phyloP scores from a whole-genome alignment of 92 coral and sea anemone genomes.

The Actinernus sp. region DNA sequence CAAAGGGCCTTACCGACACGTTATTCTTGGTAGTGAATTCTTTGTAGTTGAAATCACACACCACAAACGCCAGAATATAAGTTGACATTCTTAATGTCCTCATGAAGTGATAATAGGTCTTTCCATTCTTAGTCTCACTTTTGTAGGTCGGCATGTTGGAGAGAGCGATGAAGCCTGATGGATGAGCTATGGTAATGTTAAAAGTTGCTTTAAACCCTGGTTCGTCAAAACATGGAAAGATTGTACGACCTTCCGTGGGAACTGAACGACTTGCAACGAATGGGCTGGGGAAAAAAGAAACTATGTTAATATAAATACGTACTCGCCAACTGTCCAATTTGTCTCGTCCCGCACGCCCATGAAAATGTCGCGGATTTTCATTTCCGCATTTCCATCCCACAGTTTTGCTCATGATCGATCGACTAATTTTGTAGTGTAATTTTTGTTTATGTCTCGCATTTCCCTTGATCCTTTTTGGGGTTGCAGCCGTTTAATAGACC shows the following conservation, averaged over 20 bases:
- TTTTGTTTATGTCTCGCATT: too few relatives aligned
- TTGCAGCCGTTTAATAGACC: too few relatives aligned
- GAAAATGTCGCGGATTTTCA: too few relatives aligned
- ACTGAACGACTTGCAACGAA: constrained; percentile 89
- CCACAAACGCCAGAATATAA: constrained; percentile 89
- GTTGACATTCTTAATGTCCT: constrained; percentile 88
- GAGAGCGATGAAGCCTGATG: constrained; percentile 57
- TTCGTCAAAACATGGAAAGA: constrained; percentile 95
- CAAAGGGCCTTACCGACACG: constrained; percentile 50
- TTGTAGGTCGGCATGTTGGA: constrained; percentile 83
- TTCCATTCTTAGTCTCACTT: constrained; percentile 19
- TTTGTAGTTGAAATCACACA: constrained; percentile 74
- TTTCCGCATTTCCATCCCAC: too few relatives aligned
- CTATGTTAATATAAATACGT: too few relatives aligned
- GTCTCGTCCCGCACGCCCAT: too few relatives aligned
- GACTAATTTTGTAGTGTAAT: too few relatives aligned
- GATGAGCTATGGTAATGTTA: constrained; percentile 72
- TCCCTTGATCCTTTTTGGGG: too few relatives aligned
- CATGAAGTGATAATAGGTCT: constrained; percentile 61
- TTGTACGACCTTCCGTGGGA: constrained; percentile 76
- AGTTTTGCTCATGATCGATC: too few relatives aligned
- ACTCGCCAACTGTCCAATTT: too few relatives aligned
- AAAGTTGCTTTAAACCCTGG: constrained; percentile 94
- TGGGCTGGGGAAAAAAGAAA: constrained; percentile 19
- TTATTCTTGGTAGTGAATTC: constrained; percentile 33